These are phyloP conservation scores for Nudaria mundana DNA, from an alignment of 2,888 invertebrate species.

Conservation along the genomic window DNA sequence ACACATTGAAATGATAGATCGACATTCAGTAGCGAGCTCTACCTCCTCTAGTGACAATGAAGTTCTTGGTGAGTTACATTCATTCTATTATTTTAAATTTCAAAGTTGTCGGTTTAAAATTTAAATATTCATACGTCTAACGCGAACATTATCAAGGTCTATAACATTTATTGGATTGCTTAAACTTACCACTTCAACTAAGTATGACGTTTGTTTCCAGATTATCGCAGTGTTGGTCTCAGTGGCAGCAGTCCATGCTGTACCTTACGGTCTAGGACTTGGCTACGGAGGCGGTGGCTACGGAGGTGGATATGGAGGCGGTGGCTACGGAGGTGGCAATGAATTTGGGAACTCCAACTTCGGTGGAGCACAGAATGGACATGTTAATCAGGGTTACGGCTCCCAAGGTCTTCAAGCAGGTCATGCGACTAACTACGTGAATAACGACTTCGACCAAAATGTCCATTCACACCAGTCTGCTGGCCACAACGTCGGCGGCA, in stretches of 20 bases:
- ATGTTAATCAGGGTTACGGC: too few species aligned
- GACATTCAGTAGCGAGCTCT: background rate
- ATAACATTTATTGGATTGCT: background rate
- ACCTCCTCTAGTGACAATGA: background rate
- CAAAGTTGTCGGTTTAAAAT: too few species aligned
- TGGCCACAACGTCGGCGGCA: conserved; percentile 16
- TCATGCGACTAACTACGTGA: too few species aligned
- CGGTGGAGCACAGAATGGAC: too few species aligned
- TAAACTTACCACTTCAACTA: background rate
- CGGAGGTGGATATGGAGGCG: too few species aligned
- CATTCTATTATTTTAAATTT: background rate
- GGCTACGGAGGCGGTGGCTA: too few species aligned
- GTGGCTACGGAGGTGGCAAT: background rate
- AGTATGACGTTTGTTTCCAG: conserved; percentile 4
- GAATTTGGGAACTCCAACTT: background rate
- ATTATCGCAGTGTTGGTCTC: conserved; percentile 13
- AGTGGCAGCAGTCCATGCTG: conserved; percentile 15
- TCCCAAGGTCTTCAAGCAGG: too few species aligned
- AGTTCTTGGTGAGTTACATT: background rate
- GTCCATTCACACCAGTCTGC: conserved; percentile 19
- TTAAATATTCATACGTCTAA: too few species aligned
- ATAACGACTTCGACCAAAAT: too few species aligned
- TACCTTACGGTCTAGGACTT: background rate
- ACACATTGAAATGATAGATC: background rate
- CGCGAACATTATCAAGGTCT: background rate